A percentile compares a stretch with the other conserved stretches of the same genome.
phyloP scores from a whole-genome alignment of 64 coral and sea anemone species.

The Pocillopora verrucosa region DNA sequence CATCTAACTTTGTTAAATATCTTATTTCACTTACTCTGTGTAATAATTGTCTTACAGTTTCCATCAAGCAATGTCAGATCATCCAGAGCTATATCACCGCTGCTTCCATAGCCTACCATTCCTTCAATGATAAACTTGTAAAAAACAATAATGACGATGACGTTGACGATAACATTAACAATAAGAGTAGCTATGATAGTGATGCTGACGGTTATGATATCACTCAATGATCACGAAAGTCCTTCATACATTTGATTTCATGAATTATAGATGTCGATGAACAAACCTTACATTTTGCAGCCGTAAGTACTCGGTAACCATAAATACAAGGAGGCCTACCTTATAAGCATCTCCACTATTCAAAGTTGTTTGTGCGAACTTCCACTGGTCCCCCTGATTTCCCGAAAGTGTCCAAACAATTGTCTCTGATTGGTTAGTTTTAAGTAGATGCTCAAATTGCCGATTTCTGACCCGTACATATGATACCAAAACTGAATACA shows the following conservation, averaged over 20 bases:
- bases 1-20: background rate
- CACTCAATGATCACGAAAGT: no score
- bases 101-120: background rate
- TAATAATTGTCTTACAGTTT: background rate
- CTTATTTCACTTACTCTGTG: background rate
- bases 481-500: slow-evolving; percentile 59
- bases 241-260: no score
- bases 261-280: no score
- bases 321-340: background rate
- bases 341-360: background rate
- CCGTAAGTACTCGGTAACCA: no score
- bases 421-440: slow-evolving; percentile 24
- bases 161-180: no score
- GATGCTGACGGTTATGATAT: no score
- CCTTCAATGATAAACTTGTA: background rate
- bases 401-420: slow-evolving; percentile 17
- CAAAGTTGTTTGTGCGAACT: slow-evolving; percentile 16
- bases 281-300: no score
- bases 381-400: slow-evolving; percentile 18
- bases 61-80: background rate
- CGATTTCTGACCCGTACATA: slow-evolving; percentile 38
- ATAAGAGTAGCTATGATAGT: no score
- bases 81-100: background rate
- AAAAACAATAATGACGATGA: background rate
- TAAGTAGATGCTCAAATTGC: slow-evolving; percentile 1